Base-by-base conservation (phyloP, 2,113 vertebrate genomes). In the Apaloderma vittatum region DNA sequence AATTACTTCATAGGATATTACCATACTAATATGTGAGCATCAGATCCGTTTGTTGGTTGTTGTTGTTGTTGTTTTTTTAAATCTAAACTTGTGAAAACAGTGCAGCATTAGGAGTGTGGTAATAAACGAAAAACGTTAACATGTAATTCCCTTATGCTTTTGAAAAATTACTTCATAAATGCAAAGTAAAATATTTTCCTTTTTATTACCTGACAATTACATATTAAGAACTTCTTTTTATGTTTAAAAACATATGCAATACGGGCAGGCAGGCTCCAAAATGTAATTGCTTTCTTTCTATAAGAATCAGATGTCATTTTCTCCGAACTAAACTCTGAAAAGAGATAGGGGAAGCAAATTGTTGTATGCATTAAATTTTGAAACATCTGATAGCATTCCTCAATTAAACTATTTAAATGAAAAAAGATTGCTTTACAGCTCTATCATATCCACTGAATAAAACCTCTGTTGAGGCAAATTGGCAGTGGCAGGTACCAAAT, bases 351-450 rank as follows among this genome's bases (percentile, higher is more conserved):
- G 97, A 98, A 98, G 98, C 97, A 98, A 98, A 98, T 98, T 98
- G 98, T 98, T 98, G 97, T 98, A 98, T 99, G 98, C 98, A 98
- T 99, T 98, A 99, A 99, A 99, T 99, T 98, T 98, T 98, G 98
- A 99, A 99, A 98, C 99, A 99, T 99, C 98, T 98, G 98, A 99
- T 98, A 98, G 99, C 98, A 98, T 99, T 98, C 99, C 98, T 99
- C 99, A 99, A 99, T 99, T 99, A 99, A 99, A 99, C 99, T 98
- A 99, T 98, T 99, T 98, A 98, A 98, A 99, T 98, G 98, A 98
- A 98, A 98, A 98, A 98, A 98, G 99, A 99, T 99, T 99, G 99
- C 99, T 99, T 98, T 98, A 99, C 98, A 98, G 98, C 99, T 99
- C 98, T 99, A 99, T 99, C 99, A 99, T 99, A 99, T 98, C 98